Percentiles rank a stretch among this genome's conserved stretches.
Conservation (phyloP, 2,888 invertebrate genomes). For the Acleris holmiana region DNA sequence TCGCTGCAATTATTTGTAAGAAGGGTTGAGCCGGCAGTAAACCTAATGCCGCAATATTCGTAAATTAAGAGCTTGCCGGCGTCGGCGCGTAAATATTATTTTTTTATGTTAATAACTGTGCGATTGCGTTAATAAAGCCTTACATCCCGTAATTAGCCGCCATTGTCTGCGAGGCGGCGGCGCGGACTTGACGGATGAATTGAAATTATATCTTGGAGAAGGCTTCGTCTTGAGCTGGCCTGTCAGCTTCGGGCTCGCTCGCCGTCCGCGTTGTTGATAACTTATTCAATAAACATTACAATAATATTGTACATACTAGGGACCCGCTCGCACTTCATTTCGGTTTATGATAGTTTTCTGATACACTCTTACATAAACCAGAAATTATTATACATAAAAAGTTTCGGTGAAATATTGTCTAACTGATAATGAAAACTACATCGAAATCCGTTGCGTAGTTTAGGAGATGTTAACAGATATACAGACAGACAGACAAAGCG, state of each 20-base stretch:
- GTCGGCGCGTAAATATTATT: constrained; percentile 80
- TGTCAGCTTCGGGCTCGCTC: constrained; percentile 40
- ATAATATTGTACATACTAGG: no score
- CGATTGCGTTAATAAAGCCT: constrained; percentile 83
- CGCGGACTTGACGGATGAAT: constrained; percentile 64
- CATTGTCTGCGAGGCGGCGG: constrained; percentile 72
- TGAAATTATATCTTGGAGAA: constrained; percentile 62
- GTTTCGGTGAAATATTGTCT: no score
- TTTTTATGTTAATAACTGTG: constrained; percentile 83
- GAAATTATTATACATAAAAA: no score
- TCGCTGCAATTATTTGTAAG: constrained; percentile 80
- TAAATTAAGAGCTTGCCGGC: constrained; percentile 77
- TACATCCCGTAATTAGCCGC: constrained; percentile 80
- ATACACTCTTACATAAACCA: no score
- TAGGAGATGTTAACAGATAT: no score
- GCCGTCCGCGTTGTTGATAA: neutral
- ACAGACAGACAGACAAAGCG: no score
- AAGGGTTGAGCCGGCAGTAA: constrained; percentile 74
- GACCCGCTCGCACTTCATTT: no score
- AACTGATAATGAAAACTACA: no score
- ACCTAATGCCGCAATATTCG: constrained; percentile 80
- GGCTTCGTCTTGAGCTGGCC: constrained; percentile 50
- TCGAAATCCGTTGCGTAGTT: no score
- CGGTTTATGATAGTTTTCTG: no score
- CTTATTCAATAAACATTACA: neutral